phyloP scores from a whole-genome alignment of 35 echinoderm and acorn worm genomes.

The Lytechinus variegatus region DNA sequence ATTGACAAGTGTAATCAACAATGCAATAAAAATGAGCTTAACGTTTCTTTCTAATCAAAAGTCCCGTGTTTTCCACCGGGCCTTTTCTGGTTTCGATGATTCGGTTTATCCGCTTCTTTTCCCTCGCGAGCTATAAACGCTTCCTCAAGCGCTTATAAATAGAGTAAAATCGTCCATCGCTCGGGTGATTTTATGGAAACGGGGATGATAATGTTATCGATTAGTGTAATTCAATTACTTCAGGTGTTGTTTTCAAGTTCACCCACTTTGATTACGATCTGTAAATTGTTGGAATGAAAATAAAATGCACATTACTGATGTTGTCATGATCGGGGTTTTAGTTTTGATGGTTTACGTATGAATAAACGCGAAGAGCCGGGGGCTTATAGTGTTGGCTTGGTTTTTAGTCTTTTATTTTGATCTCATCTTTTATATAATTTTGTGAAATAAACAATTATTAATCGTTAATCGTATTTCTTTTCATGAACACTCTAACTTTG shows the following conservation, averaged over 20 bases:
- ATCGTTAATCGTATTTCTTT: not conserved
- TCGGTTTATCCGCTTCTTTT: not conserved
- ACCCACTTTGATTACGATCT: slow-evolving; percentile 11
- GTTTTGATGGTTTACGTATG: slow-evolving; percentile 11
- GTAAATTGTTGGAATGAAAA: not conserved
- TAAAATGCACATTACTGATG: not conserved
- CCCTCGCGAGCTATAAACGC: slow-evolving; percentile 29
- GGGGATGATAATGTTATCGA: slow-evolving; percentile 26
- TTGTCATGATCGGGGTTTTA: not conserved
- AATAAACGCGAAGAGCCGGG: not conserved
- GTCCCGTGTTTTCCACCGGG: slow-evolving; percentile 4
- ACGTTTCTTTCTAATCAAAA: slow-evolving; percentile 5
- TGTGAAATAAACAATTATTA: not conserved
- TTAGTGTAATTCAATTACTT: slow-evolving; percentile 42
- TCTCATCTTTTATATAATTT: not conserved
- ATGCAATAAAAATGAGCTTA: not conserved
- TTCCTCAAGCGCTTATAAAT: slow-evolving; percentile 24
- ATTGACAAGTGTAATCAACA: not conserved
- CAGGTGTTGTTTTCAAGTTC: slow-evolving; percentile 35
- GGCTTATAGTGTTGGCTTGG: not conserved
- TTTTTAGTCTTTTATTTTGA: not conserved
- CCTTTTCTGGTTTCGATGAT: slow-evolving; percentile 46
- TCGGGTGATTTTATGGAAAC: not conserved
- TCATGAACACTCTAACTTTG: no score
- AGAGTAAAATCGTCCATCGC: slow-evolving; percentile 14